A percentile compares a stretch with the other conserved stretches of the same genome.
Conservation (phyloP, 2,888 invertebrate genomes). For the Caenorhabditis drosophilae region DNA sequence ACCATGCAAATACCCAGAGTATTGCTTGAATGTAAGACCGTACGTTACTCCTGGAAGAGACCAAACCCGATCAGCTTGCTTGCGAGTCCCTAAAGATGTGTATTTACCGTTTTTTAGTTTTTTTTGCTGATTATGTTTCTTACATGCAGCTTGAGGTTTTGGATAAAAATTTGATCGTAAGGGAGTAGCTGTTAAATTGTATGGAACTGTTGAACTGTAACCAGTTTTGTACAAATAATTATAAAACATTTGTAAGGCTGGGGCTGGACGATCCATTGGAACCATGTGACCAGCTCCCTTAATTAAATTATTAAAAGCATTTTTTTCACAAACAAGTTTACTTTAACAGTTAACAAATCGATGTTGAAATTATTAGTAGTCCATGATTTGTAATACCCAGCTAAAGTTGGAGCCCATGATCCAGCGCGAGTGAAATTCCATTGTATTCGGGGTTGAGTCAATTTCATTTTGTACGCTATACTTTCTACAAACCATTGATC, state of each 20-base stretch:
- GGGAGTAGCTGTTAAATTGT: constrained; percentile 19
- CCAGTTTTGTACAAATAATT: constrained; percentile 47
- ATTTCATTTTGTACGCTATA: constrained; percentile 36
- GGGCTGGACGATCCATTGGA: constrained; percentile 59
- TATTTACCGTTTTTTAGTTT: no score
- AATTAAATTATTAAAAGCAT: no score
- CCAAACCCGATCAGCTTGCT: constrained; percentile 54
- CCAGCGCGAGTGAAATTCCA: constrained; percentile 51
- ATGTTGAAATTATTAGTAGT: constrained; percentile 21
- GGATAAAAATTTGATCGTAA: constrained; percentile 30
- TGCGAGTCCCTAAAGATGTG: constrained; percentile 41
- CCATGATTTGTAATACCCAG: constrained; percentile 48
- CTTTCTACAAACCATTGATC: constrained; percentile 61
- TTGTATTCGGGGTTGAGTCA: constrained; percentile 22
- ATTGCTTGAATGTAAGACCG: constrained; percentile 70
- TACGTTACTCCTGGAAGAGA: constrained; percentile 59
- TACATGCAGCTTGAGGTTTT: constrained; percentile 33
- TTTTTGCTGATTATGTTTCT: constrained; percentile 2
- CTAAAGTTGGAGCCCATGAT: constrained; percentile 25
- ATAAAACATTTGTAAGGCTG: constrained; percentile 60
- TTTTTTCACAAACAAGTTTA: no score
- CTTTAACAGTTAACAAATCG: constrained; percentile 55
- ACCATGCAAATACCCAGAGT: constrained; percentile 70
- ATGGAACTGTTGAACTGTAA: constrained; percentile 41
- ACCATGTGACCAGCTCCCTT: constrained; percentile 57